phyloP scores from a whole-genome alignment of 2,888 invertebrate species.

The Miltochrista miniata region DNA sequence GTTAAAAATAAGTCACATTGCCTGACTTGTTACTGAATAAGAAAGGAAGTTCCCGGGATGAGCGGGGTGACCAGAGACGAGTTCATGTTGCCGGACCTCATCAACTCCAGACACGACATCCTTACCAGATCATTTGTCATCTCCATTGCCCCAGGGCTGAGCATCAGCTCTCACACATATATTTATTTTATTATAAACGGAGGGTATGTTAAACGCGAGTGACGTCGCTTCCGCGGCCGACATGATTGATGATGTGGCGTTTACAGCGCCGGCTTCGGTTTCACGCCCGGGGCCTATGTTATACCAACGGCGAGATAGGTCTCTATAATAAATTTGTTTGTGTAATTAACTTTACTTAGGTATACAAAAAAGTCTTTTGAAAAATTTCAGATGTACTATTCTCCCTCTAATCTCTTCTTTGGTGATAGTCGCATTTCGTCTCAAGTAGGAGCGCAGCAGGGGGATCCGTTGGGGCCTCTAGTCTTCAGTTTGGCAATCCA shows the following conservation, averaged over 20 bases:
- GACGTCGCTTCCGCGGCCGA: slow-evolving; percentile 8
- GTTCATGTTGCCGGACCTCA: not conserved
- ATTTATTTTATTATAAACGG: slow-evolving; percentile 17
- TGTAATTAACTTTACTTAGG: not conserved
- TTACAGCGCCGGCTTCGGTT: slow-evolving; percentile 35
- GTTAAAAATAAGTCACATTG: too few species aligned
- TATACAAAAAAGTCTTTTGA: too few species aligned
- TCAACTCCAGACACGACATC: slow-evolving; percentile 4
- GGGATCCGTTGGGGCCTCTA: too few species aligned
- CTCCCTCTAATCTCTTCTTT: too few species aligned
- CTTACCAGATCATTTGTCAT: slow-evolving; percentile 7
- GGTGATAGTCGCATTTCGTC: too few species aligned
- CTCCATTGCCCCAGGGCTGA: not conserved
- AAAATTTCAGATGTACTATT: too few species aligned
- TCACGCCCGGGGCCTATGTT: slow-evolving; percentile 19
- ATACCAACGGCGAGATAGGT: not conserved
- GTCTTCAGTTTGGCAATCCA: too few species aligned
- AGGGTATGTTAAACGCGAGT: slow-evolving; percentile 13
- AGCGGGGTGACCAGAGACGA: too few species aligned
- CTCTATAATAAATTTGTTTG: not conserved
- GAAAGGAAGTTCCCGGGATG: too few species aligned
- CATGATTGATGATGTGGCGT: slow-evolving; percentile 49
- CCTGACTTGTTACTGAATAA: too few species aligned
- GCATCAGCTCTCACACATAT: not conserved
- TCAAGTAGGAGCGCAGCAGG: too few species aligned